These are phyloP conservation scores for Cephalotes varians DNA, from an alignment of 2,888 invertebrate genomes.

Conservation along the genomic window DNA sequence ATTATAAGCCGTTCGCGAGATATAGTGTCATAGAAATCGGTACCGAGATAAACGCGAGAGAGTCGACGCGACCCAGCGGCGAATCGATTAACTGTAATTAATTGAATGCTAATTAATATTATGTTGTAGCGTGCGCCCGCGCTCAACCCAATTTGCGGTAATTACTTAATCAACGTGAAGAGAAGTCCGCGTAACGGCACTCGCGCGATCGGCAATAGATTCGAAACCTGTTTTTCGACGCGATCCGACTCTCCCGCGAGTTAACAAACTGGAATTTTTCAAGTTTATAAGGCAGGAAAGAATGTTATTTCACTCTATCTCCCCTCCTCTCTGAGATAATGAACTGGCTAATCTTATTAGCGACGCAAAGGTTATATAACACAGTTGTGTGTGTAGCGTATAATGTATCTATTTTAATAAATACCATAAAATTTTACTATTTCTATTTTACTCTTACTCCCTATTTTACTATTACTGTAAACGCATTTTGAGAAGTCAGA, in stretches of 20 bases:
- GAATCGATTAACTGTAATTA: constrained; percentile 61
- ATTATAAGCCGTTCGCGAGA: constrained; percentile 20
- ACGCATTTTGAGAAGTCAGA: neutral
- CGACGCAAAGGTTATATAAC: neutral
- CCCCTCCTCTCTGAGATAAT: constrained; percentile 48
- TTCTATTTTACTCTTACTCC: too few relatives aligned
- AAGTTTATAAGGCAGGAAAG: constrained; percentile 55
- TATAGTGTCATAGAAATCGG: constrained; percentile 64
- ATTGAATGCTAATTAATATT: constrained; percentile 68
- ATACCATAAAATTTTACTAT: neutral
- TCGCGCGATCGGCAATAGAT: constrained; percentile 60
- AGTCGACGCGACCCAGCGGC: constrained; percentile 51
- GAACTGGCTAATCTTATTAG: constrained; percentile 61
- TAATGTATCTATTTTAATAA: neutral
- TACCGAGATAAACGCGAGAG: constrained; percentile 67
- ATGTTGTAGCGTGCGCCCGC: constrained; percentile 28
- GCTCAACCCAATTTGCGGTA: constrained; percentile 69
- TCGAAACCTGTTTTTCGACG: constrained; percentile 70
- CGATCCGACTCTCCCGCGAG: constrained; percentile 27
- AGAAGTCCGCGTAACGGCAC: constrained; percentile 47
- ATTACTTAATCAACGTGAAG: constrained; percentile 71
- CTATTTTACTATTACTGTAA: neutral
- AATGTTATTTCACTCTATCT: constrained; percentile 42
- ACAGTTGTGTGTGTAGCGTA: neutral
- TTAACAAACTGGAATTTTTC: constrained; percentile 63